Percentiles rank a stretch among this genome's conserved stretches.
Conservation (phyloP, 2,113 vertebrate species). For the Erpornis zantholeuca region DNA sequence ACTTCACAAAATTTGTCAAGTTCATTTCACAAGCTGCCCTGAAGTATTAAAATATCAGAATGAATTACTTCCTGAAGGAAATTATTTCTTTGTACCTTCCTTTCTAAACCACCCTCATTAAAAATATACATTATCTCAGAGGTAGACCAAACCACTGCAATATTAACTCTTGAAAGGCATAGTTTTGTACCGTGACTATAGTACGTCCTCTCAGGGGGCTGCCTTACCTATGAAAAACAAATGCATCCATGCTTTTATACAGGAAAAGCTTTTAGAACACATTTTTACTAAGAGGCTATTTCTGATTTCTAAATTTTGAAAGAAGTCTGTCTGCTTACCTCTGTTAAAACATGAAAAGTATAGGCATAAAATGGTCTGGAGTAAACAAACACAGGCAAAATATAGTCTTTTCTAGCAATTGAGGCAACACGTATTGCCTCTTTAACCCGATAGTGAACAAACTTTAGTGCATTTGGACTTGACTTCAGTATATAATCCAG, state of each 20-base stretch:
- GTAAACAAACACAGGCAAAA: constrained; percentile 88
- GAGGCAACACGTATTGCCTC: constrained; percentile 88
- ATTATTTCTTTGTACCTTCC: neutral
- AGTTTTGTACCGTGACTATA: neutral
- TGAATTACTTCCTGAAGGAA: neutral
- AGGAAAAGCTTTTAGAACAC: neutral
- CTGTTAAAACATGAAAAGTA: constrained; percentile 81
- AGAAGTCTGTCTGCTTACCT: constrained; percentile 73
- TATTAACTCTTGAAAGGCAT: neutral
- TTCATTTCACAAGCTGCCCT: constrained; percentile 9
- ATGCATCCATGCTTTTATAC: neutral
- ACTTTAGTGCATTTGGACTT: constrained; percentile 84
- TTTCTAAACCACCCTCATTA: neutral
- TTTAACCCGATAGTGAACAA: constrained; percentile 86
- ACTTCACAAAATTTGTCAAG: neutral
- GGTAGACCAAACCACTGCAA: neutral
- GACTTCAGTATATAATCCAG: constrained; percentile 85
- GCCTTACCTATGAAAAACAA: neutral
- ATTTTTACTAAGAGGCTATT: neutral
- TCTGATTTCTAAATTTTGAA: neutral
- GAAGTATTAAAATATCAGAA: constrained; percentile 20
- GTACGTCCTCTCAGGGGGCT: neutral
- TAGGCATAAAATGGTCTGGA: constrained; percentile 90
- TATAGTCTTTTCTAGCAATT: constrained; percentile 77
- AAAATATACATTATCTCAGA: neutral